Percentiles rank a stretch among this genome's conserved stretches.
Conservation (phyloP, 2,888 invertebrate species). For the Rutpela maculata region DNA sequence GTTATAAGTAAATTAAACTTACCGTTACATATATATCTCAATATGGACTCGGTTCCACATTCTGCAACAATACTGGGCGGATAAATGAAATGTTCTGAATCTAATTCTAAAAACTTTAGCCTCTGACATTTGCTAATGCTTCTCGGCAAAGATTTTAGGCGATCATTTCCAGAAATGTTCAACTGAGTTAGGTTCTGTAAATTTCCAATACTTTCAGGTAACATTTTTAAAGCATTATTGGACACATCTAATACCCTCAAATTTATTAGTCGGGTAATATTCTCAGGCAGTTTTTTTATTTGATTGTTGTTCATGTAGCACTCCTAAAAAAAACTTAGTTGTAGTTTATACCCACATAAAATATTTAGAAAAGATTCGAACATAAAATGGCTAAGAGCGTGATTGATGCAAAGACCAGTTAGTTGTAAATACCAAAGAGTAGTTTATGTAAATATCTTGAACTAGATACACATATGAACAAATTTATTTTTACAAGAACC, state of each 20-base stretch:
- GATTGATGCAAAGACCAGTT: too few relatives aligned
- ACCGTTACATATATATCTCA: conserved; percentile 80
- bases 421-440: too few relatives aligned
- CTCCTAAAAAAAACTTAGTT: conserved; percentile 75
- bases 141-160: conserved; percentile 79
- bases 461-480: too few relatives aligned
- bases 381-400: too few relatives aligned
- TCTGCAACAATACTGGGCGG: conserved; percentile 80
- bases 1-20: conserved; percentile 53
- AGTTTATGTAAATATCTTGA: too few relatives aligned
- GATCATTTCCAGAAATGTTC: conserved; percentile 78
- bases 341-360: not conserved
- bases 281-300: conserved; percentile 82
- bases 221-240: conserved; percentile 80
- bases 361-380: too few relatives aligned
- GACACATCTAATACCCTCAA: conserved; percentile 84
- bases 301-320: conserved; percentile 85
- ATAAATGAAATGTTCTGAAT: conserved; percentile 79
- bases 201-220: conserved; percentile 81
- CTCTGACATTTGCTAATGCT: conserved; percentile 81
- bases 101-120: conserved; percentile 79
- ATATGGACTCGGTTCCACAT: conserved; percentile 80
- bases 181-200: conserved; percentile 79
- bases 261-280: conserved; percentile 79
- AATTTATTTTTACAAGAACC: too few relatives aligned